phyloP scores from a whole-genome alignment of 2,888 invertebrate genomes.

The Latrodectus elegans region DNA sequence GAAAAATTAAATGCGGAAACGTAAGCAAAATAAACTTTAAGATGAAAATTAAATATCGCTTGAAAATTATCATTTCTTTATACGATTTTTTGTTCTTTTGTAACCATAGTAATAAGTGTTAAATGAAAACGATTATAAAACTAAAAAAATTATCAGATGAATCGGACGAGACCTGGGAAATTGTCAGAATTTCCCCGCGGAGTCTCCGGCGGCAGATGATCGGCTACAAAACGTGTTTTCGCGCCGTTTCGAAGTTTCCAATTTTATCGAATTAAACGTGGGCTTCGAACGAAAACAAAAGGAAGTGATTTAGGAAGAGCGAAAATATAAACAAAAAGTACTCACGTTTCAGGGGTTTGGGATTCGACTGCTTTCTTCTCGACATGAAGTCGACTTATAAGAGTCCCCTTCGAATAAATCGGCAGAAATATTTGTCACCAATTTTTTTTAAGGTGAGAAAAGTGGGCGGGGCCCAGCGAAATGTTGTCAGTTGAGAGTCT shows the following conservation, averaged over 20 bases:
- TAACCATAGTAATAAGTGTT: too few species aligned
- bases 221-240: background rate
- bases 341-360: slow-evolving; percentile 67
- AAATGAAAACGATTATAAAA: too few species aligned
- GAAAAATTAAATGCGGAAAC: too few species aligned
- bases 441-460: background rate
- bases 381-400: slow-evolving; percentile 29
- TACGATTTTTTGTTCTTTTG: too few species aligned
- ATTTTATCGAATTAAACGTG: background rate
- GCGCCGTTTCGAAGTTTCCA: background rate
- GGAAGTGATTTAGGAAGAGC: background rate
- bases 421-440: background rate
- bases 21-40: too few species aligned
- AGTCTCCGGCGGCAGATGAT: slow-evolving; percentile 1
- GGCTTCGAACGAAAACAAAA: background rate
- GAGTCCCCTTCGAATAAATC: background rate
- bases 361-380: slow-evolving; percentile 67
- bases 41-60: too few species aligned
- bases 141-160: background rate
- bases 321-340: slow-evolving; percentile 9
- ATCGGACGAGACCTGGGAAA: background rate
- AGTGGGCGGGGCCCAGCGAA: background rate
- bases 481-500: background rate
- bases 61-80: too few species aligned
- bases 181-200: slow-evolving; percentile 3